phyloP scores from a whole-genome alignment of 1,140 invertebrate genomes.

The Lucilia sericata region DNA sequence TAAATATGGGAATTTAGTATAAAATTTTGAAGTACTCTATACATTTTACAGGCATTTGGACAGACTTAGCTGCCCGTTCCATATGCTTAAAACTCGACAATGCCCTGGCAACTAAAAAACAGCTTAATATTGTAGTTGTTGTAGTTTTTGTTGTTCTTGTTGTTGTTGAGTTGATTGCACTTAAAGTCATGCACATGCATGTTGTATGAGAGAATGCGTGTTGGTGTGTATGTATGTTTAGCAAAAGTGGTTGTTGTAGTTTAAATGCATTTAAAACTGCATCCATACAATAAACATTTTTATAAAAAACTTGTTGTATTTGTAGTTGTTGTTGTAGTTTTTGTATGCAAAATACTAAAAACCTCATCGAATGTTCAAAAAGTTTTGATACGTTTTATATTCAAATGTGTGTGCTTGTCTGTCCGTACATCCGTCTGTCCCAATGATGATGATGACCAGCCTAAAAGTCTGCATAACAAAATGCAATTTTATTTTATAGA shows the following conservation, averaged over 20 bases:
- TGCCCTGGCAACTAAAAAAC: constrained; percentile 13
- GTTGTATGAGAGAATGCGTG: too few species aligned
- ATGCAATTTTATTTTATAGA: constrained; percentile 45
- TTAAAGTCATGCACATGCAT: constrained; percentile 14
- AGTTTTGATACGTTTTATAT: constrained; percentile 1
- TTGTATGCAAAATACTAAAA: constrained; percentile 22
- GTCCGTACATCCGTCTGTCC: background rate
- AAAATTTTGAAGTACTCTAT: constrained; percentile 18
- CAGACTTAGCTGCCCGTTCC: too few species aligned
- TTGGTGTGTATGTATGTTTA: background rate
- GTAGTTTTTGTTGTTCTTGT: constrained; percentile 23
- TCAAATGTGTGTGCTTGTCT: background rate
- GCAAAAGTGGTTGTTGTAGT: constrained; percentile 3
- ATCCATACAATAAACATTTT: background rate
- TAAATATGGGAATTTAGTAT: constrained; percentile 21
- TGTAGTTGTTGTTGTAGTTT: constrained; percentile 7
- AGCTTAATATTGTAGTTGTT: constrained; percentile 17
- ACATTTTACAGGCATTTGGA: background rate
- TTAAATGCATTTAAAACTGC: constrained; percentile 24
- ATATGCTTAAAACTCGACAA: too few species aligned
- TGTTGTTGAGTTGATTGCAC: constrained; percentile 38
- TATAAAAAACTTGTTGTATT: background rate
- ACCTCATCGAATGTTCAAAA: constrained; percentile 19
- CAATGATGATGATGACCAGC: constrained; percentile 9
- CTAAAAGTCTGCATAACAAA: constrained; percentile 40